Evolutionary conservation across 2,113 vertebrate species (phyloP), one percentile per base, ranked within the genome.

Genomic region (Phainopepla nitens): DNA sequence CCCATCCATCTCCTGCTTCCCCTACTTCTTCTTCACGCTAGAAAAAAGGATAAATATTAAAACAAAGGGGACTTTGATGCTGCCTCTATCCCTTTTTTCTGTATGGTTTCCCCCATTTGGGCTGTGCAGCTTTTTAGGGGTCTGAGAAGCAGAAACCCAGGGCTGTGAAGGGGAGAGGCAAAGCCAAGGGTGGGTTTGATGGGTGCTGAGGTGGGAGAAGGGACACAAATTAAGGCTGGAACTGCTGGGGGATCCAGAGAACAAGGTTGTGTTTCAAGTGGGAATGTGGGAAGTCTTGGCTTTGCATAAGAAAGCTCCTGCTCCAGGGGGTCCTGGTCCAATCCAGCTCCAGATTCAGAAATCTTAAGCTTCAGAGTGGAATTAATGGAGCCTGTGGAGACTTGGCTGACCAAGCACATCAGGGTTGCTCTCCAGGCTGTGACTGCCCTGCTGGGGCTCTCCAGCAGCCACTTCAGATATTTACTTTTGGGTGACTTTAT

Each of bases 61-160:
- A 39, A 39, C 39, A n/a, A 35, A 27, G 4, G 6, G 15, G 9
- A 15, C 35, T 42, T 70, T 25, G 10, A 5, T 66, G 71, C 39
- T 89, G 22, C 14, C 58, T 1, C 25, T 58, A 3, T 72, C 36
- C 9, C 21, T 15, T 44, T 88, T 75, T 70, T 57, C 33, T 64
- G 15, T 35, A 8, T 11, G 1, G 3, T 86, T n/a, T 24, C 17
- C 18, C 2, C 2, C 2, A 0, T 2, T 60, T 76, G 39, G n/a
- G 10, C 42, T 68, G 4, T 27, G 28, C 45, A 73, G 66, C 20
- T 31, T 64, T 58, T 79, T 64, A 13, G 27, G 62, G 23, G 9
- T 16, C 13, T 53, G 71, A 53, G 66, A 66, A 66, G 29, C 45
- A 53, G 45, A 82, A 33, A 7, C 50, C 13, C 41, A 56, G 29